phyloP scores from a whole-genome alignment of 2,113 vertebrate genomes.

The Canis aureus region DNA sequence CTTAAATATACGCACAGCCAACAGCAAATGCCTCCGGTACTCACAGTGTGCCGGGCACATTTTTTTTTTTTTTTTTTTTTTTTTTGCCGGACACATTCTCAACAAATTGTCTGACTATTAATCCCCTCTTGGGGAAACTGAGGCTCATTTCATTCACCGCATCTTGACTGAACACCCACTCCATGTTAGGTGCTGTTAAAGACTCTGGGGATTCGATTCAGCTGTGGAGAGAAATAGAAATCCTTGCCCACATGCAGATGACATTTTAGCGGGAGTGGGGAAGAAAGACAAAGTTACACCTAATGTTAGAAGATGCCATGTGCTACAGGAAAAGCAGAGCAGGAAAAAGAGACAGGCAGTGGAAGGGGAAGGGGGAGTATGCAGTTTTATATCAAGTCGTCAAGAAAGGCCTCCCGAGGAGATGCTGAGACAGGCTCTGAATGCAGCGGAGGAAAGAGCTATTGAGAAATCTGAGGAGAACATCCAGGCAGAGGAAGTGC shows the following conservation, averaged over 20 bases:
- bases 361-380: background rate
- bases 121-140: background rate
- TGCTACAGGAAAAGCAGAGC: background rate
- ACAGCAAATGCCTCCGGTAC: background rate
- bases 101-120: background rate
- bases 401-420: background rate
- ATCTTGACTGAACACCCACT: background rate
- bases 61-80: too few relatives aligned
- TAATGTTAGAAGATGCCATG: background rate
- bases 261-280: background rate
- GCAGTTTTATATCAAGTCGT: background rate
- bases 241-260: background rate
- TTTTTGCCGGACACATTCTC: background rate
- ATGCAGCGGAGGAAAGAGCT: background rate
- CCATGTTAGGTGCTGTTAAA: background rate
- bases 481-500: background rate
- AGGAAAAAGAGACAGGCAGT: background rate
- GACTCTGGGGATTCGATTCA: background rate
- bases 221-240: background rate
- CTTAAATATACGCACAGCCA: background rate
- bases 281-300: background rate
- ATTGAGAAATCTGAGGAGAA: background rate
- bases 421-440: background rate
- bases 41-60: background rate
- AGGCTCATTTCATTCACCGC: background rate